A percentile compares a stretch with the other conserved stretches of the same genome.
Evolutionary conservation across 2,888 invertebrate genomes (phyloP).

Genomic region (Acanthococcus lagerstroemiae): DNA sequence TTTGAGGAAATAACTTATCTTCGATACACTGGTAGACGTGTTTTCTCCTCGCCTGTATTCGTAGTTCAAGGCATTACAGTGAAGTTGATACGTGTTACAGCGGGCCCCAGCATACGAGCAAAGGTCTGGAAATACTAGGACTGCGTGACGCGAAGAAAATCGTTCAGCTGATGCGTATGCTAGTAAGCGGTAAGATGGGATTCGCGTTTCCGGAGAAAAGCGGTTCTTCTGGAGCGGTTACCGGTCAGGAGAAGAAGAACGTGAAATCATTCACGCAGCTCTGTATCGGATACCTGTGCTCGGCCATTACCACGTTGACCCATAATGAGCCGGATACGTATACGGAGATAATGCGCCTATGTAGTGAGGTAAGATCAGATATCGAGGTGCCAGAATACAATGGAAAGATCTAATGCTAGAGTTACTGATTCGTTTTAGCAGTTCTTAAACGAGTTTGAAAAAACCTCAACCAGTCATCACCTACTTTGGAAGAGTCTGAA

Average conservation of each 20-base stretch:
- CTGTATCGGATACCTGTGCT: conserved; percentile 40
- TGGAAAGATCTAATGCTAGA: no score
- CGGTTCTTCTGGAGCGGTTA: not conserved
- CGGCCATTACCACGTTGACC: conserved; percentile 47
- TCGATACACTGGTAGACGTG: no score
- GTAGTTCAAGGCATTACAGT: no score
- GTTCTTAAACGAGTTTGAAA: no score
- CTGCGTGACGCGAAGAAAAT: conserved; percentile 51
- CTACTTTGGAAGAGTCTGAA: no score
- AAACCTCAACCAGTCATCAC: no score
- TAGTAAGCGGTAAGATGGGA: conserved; percentile 48
- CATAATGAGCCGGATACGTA: conserved; percentile 46
- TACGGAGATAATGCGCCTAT: conserved; percentile 18
- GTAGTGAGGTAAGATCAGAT: conserved; percentile 10
- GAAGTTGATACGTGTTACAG: no score
- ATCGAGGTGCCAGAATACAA: no score
- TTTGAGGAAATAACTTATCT: no score
- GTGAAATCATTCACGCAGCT: conserved; percentile 26
- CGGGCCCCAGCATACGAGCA: conserved; percentile 25
- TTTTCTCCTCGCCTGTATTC: no score
- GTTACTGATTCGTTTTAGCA: no score
- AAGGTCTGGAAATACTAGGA: conserved; percentile 45
- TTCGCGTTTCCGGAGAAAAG: conserved; percentile 3
- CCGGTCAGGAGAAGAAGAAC: not conserved
- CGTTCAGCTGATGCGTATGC: conserved; percentile 51